A percentile compares a stretch with the other conserved stretches of the same genome.
Conservation (phyloP, 1,140 invertebrate species). For the Acromyrmex echinatior region DNA sequence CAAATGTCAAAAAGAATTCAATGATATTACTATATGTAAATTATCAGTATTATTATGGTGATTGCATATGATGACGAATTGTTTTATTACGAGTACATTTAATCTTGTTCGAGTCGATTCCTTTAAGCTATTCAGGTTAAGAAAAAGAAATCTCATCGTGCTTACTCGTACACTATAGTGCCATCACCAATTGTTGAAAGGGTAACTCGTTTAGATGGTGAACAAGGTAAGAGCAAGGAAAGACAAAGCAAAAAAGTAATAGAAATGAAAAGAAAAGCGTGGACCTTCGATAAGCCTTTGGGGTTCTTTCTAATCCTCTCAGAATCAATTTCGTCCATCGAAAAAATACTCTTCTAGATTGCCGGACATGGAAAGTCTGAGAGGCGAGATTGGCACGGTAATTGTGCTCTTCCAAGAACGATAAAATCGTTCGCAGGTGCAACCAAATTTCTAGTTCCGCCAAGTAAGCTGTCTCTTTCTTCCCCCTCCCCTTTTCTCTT, state of each 20-base stretch:
- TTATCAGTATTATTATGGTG: background rate
- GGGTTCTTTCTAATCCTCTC: slow-evolving; percentile 10
- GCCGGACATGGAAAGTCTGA: slow-evolving; percentile 35
- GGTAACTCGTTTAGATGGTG: background rate
- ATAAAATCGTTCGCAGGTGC: slow-evolving; percentile 47
- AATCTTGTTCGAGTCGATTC: slow-evolving; percentile 28
- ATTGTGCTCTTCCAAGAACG: slow-evolving; percentile 34
- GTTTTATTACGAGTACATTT: background rate
- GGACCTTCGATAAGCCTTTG: slow-evolving; percentile 33
- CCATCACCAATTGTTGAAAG: slow-evolving; percentile 31
- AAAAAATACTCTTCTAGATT: slow-evolving; percentile 62
- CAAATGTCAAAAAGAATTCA: background rate
- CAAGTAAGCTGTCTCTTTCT: slow-evolving; percentile 36
- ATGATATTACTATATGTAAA: background rate
- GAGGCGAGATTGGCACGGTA: slow-evolving; percentile 33
- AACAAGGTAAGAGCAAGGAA: slow-evolving; percentile 23
- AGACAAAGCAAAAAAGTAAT: background rate
- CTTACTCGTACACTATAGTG: background rate
- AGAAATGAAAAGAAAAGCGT: slow-evolving; percentile 45
- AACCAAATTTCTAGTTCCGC: slow-evolving; percentile 45
- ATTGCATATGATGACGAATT: background rate
- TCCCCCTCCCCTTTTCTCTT: background rate
- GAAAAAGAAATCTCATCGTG: background rate
- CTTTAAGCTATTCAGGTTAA: slow-evolving; percentile 6
- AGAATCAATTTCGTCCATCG: slow-evolving; percentile 60